Base-by-base conservation (phyloP, 2,888 invertebrate species). In the Diplazon laetatorius region DNA sequence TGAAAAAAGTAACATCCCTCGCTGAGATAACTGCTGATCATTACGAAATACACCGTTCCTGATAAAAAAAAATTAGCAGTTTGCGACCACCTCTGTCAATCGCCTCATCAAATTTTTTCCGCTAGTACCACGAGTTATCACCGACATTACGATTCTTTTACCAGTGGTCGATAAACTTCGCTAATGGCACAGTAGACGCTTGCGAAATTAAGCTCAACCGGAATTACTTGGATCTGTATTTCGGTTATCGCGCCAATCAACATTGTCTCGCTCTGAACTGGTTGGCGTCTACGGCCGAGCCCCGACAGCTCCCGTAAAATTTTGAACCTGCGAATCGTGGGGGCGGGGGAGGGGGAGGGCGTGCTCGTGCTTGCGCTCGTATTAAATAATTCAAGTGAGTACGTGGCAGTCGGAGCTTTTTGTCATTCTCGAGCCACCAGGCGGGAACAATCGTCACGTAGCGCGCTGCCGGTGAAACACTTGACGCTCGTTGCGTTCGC, bases 401-500 rank as follows among this genome's bases (percentile, higher is more conserved):
- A 14, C 42, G 35, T 25, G 42, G 44, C 46, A 42, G 71, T 52
- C n/a, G 60, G 42, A 50, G 22, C 16, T 55, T 42, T 69, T 69
- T 35, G 37, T 65, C 44, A 35, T 55, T 48, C 18, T 39, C 62
- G 68, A 63, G 57, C 20, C 22, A 39, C 42, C 22, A 6, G n/a
- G 25, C 59, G 25, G 46, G 57, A 16, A 48, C 59, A 42, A 46
- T 68, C 60, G 59, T 69, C 82, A 80, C 80, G 73, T 81, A 71
- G 73, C 84, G 84, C 84, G 84, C 83, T 87, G 84, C 55, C 82
- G 84, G 85, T 82, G 82, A 84, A 87, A 85, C 76, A 76, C 78
- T 80, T 81, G 85, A 81, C 82, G 83, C 82, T 83, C 60, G 42
- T 30, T n/a, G 39, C 66, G 39, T 62, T 35, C 59, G 35, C 50